Conservation (phyloP, 2,797 vertebrate genomes). For the Capromys pilorides region DNA sequence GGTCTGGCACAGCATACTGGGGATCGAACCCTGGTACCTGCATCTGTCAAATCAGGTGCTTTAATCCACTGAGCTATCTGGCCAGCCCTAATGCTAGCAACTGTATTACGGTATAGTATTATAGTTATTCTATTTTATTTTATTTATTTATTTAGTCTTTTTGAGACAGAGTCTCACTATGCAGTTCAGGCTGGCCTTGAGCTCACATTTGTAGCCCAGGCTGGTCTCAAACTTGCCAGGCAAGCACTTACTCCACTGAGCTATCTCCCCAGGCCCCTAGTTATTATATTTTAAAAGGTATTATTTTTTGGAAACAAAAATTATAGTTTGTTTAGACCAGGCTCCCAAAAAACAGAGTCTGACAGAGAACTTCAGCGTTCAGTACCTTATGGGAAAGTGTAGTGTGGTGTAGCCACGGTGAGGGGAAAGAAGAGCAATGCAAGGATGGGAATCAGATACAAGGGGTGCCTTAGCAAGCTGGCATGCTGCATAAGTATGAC, state of each 20-base stretch:
- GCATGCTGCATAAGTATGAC: neutral
- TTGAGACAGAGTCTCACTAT: too few relatives aligned
- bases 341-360: constrained; percentile 52
- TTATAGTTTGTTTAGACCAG: constrained; percentile 41
- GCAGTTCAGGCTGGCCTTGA: too few relatives aligned
- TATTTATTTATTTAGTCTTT: too few relatives aligned
- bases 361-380: constrained; percentile 37
- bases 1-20: too few relatives aligned
- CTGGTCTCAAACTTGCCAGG: too few relatives aligned
- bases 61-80: too few relatives aligned
- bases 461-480: neutral
- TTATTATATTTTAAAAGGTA: neutral
- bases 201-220: too few relatives aligned
- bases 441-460: neutral
- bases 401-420: neutral
- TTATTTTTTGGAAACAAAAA: constrained; percentile 52
- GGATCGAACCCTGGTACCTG: too few relatives aligned
- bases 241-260: too few relatives aligned
- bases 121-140: neutral
- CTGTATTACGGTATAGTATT: neutral
- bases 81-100: neutral
- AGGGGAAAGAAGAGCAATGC: neutral
- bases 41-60: too few relatives aligned
- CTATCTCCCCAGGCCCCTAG: too few relatives aligned
- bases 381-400: constrained; percentile 36